phyloP scores from a whole-genome alignment of 2,797 vertebrate genomes.

The Enteromius afrohamiltoni region DNA sequence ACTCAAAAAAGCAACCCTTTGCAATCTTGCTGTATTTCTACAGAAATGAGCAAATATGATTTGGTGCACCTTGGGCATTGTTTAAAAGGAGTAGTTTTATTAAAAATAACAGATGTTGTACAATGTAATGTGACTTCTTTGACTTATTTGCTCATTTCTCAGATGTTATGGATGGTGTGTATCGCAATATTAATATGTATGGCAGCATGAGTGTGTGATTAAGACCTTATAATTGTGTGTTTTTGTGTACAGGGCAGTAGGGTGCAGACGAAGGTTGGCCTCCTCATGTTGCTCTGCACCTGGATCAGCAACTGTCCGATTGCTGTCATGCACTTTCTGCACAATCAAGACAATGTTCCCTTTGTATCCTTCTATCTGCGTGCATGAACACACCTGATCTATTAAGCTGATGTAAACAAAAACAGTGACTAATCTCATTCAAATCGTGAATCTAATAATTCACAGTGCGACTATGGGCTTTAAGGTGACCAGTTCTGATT shows the following conservation, averaged over 20 bases:
- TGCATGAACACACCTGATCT: background rate
- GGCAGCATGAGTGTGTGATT: slow-evolving; percentile 19
- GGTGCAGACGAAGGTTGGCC: slow-evolving; percentile 95
- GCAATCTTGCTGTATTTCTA: background rate
- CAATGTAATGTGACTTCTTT: background rate
- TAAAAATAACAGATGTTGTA: background rate
- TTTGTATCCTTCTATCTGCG: slow-evolving; percentile 91
- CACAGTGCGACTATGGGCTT: background rate
- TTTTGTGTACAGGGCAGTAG: slow-evolving; percentile 89
- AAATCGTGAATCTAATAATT: background rate
- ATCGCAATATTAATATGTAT: background rate
- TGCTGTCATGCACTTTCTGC: slow-evolving; percentile 96
- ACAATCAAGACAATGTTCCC: slow-evolving; percentile 95
- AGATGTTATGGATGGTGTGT: slow-evolving; percentile 43
- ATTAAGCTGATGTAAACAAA: background rate
- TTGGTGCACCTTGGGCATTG: background rate
- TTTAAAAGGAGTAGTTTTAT: background rate
- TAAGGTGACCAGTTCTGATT: background rate
- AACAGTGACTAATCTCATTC: background rate
- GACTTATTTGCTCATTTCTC: background rate
- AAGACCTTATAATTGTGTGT: slow-evolving; percentile 43
- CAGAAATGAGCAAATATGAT: background rate
- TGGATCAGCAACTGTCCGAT: slow-evolving; percentile 98
- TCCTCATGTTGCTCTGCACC: slow-evolving; percentile 96
- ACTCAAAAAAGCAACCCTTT: background rate